phyloP scores from a whole-genome alignment of 2,797 vertebrate species.

The Acanthis flammea region DNA sequence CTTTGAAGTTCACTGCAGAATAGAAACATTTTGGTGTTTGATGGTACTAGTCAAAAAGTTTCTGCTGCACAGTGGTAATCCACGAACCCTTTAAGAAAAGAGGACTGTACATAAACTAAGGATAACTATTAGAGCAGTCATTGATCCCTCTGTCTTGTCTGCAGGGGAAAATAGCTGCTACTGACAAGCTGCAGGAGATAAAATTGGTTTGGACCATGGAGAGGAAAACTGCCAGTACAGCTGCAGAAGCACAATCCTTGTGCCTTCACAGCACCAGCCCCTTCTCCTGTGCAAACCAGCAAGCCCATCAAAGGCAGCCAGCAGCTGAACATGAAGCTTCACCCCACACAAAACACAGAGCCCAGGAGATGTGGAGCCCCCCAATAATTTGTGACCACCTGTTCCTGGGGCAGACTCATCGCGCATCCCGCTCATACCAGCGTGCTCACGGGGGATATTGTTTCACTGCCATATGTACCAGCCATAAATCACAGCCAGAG shows the following conservation, averaged over 20 bases:
- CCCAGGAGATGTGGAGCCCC: background rate
- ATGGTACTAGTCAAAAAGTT: background rate
- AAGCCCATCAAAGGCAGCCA: conserved; percentile 39
- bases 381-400: conserved; percentile 41
- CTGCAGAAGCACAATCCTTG: background rate
- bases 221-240: background rate
- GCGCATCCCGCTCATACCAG: background rate
- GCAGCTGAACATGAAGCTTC: conserved; percentile 53
- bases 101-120: background rate
- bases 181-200: background rate
- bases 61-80: background rate
- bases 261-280: background rate
- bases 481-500: conserved; percentile 14
- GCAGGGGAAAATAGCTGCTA: background rate
- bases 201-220: background rate
- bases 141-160: background rate
- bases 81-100: background rate
- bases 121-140: background rate
- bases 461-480: background rate
- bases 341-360: background rate
- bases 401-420: background rate
- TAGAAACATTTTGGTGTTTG: background rate
- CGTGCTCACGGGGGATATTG: background rate
- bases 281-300: background rate
- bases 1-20: conserved; percentile 35